Percentiles rank a stretch among this genome's conserved stretches.
Evolutionary conservation across 2,797 vertebrate genomes (phyloP).

Genomic region (Cheirogaleus major): DNA sequence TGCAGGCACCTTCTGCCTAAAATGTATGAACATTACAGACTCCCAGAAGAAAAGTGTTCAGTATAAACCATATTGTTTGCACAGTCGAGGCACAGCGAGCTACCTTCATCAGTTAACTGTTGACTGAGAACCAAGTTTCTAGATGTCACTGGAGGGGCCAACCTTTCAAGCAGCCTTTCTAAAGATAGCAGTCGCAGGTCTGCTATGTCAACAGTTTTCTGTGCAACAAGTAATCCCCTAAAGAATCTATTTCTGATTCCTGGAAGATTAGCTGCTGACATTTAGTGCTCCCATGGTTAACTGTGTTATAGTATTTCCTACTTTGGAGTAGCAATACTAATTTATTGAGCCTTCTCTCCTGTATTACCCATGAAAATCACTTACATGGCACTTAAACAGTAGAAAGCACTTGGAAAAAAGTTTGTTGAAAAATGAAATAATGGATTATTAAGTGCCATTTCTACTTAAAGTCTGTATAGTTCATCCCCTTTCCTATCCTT

Average conservation of each 20-base stretch:
- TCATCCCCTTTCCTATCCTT: not conserved
- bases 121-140: not conserved
- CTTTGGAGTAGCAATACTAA: not conserved
- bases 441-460: not conserved
- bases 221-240: not conserved
- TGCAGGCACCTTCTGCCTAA: not conserved
- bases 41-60: not conserved
- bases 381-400: not conserved
- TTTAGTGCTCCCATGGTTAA: not conserved
- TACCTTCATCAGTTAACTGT: not conserved
- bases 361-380: not conserved
- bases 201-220: not conserved
- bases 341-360: not conserved
- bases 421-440: conserved; percentile 22
- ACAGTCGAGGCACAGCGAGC: not conserved
- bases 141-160: not conserved
- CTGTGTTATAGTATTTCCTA: not conserved
- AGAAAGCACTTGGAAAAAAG: not conserved
- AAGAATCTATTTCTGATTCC: not conserved
- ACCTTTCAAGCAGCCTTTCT: not conserved
- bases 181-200: not conserved
- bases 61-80: not conserved
- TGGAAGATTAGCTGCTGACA: not conserved
- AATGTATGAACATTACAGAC: not conserved
- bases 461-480: not conserved